A percentile compares a stretch with the other conserved stretches of the same genome.
phyloP scores from a whole-genome alignment of 2,797 vertebrate species.

The Poeciliopsis presidionis region DNA sequence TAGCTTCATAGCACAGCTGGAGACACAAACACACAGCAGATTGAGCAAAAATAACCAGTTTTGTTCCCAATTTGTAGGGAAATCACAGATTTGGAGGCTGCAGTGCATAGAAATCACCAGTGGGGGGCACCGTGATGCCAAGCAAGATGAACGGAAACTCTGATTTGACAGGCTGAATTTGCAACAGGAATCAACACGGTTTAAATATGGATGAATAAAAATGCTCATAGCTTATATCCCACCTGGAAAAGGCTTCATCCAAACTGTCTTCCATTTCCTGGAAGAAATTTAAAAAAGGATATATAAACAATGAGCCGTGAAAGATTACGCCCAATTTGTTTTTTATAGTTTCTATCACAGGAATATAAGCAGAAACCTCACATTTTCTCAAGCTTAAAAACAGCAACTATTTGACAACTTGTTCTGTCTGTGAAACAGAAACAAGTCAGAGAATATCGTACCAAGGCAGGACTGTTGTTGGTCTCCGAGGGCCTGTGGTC shows the following conservation, averaged over 20 bases:
- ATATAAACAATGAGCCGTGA: neutral
- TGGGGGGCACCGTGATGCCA: slow-evolving; percentile 26
- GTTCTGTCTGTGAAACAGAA: neutral
- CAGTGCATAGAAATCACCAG: slow-evolving; percentile 50
- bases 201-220: slow-evolving; percentile 2
- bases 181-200: slow-evolving; percentile 15
- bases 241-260: slow-evolving; percentile 97
- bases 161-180: slow-evolving; percentile 11
- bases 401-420: neutral
- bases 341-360: neutral
- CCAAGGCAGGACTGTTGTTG: slow-evolving; percentile 80
- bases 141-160: neutral
- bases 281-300: slow-evolving; percentile 34
- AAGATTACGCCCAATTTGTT: neutral
- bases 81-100: slow-evolving; percentile 1
- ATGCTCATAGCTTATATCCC: slow-evolving; percentile 22
- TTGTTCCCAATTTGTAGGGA: neutral
- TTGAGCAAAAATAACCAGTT: slow-evolving; percentile 31
- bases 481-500: slow-evolving; percentile 74
- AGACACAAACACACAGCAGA: slow-evolving; percentile 77
- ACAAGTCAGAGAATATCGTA: slow-evolving; percentile 60
- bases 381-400: neutral
- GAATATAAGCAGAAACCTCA: neutral
- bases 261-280: slow-evolving; percentile 90
- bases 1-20: slow-evolving; percentile 82